Conservation (phyloP, 2,113 vertebrate species). For the Gambusia affinis region DNA sequence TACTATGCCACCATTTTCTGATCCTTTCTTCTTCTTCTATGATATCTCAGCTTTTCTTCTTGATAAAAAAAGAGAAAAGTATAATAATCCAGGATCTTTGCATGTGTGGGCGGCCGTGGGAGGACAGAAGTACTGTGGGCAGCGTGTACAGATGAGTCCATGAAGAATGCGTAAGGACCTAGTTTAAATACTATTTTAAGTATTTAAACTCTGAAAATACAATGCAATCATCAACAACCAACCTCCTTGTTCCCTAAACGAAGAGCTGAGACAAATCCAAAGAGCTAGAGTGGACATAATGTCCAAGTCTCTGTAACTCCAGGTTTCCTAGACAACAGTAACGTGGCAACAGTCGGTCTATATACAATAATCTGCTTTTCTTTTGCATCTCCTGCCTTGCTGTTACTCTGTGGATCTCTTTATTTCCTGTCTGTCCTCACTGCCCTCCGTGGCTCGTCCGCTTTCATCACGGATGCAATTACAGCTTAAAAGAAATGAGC, state of each 20-base stretch:
- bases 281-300: conserved; percentile 38
- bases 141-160: conserved; percentile 49
- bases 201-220: conserved; percentile 4
- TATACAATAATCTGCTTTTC: conserved; percentile 56
- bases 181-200: conserved; percentile 8
- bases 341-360: conserved; percentile 74
- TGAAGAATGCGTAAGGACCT: conserved; percentile 18
- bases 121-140: conserved; percentile 59
- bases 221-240: not conserved
- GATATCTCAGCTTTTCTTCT: conserved; percentile 39
- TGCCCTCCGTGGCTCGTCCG: conserved; percentile 7
- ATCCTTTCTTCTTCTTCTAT: conserved; percentile 39
- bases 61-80: conserved; percentile 47
- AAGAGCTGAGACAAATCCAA: conserved; percentile 5
- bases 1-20: conserved; percentile 53
- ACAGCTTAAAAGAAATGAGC: conserved; percentile 26
- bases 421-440: conserved; percentile 11
- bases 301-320: conserved; percentile 50
- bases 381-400: conserved; percentile 9
- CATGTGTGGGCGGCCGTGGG: conserved; percentile 69
- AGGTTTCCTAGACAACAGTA: conserved; percentile 78
- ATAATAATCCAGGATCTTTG: conserved; percentile 53
- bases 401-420: conserved; percentile 18
- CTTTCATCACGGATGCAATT: conserved; percentile 43
- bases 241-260: not conserved